Evolutionary conservation across 2,797 vertebrate genomes (phyloP).

Genomic region (Sternarchorhynchus goeldii): DNA sequence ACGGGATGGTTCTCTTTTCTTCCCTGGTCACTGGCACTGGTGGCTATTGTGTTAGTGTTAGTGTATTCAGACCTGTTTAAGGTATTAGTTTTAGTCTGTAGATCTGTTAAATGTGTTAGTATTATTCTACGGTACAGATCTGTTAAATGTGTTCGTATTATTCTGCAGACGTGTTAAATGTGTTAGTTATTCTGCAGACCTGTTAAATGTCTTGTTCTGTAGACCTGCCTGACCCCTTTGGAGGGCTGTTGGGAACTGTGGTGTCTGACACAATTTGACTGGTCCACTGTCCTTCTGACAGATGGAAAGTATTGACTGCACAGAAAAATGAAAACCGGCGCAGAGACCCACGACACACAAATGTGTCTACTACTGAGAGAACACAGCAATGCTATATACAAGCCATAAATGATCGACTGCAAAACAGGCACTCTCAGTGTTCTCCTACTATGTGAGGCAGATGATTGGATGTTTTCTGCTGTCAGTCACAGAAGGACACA

Average conservation of each 20-base stretch:
- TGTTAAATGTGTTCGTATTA: neutral
- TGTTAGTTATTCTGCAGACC: neutral
- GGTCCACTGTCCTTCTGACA: conserved; percentile 6
- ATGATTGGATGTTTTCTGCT: neutral
- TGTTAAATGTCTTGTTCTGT: conserved; percentile 31
- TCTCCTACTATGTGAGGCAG: neutral
- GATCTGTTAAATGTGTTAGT: conserved; percentile 29
- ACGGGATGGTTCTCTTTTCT: conserved; percentile 13
- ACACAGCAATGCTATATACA: neutral
- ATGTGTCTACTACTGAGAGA: neutral
- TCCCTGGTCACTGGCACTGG: neutral
- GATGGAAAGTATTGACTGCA: conserved; percentile 12
- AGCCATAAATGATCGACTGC: neutral
- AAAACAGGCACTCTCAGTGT: neutral
- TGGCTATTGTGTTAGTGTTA: conserved; percentile 26
- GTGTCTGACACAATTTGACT: conserved; percentile 37
- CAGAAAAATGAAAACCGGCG: conserved; percentile 28
- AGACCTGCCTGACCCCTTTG: conserved; percentile 7
- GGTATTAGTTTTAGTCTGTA: conserved; percentile 17
- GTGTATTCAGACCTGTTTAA: neutral
- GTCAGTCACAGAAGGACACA: neutral
- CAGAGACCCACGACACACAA: conserved; percentile 1
- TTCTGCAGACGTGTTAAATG: conserved; percentile 32
- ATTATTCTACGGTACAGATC: too few species aligned
- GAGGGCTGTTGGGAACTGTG: neutral